These are phyloP conservation scores for Aphis gossypii DNA, from an alignment of 1,140 invertebrate genomes.

Conservation along the genomic window DNA sequence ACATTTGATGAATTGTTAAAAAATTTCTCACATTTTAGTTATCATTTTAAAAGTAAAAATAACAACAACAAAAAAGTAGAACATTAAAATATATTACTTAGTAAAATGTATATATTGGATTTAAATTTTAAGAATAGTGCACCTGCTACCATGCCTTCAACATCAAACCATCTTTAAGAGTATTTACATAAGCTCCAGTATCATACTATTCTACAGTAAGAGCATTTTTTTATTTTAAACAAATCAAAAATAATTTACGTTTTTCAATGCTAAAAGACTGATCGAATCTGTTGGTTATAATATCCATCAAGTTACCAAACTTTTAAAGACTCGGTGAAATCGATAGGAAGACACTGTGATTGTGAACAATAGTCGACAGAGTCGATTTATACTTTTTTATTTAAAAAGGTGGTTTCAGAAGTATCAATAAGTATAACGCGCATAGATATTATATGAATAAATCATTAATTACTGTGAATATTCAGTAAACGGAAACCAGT, in stretches of 20 bases:
- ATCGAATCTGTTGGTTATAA: background rate
- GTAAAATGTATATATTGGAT: background rate
- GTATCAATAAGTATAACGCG: background rate
- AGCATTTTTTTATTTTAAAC: background rate
- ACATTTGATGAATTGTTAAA: background rate
- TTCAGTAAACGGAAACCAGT: background rate
- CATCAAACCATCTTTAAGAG: background rate
- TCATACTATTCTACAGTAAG: background rate
- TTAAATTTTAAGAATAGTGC: background rate
- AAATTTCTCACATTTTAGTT: background rate
- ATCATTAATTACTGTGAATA: background rate
- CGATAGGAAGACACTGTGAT: too few species aligned
- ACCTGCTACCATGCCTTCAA: background rate
- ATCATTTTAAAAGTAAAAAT: background rate
- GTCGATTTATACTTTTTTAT: too few species aligned
- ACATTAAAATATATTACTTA: background rate
- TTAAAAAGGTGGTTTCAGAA: too few species aligned
- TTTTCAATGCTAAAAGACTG: background rate
- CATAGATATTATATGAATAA: too few species aligned
- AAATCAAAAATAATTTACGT: background rate
- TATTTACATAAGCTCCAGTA: background rate
- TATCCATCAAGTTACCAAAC: background rate
- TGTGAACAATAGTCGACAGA: too few species aligned
- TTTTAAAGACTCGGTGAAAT: too few species aligned
- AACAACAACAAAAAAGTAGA: background rate